Conservation (phyloP, 2,113 vertebrate genomes). For the Connochaetes taurinus region DNA sequence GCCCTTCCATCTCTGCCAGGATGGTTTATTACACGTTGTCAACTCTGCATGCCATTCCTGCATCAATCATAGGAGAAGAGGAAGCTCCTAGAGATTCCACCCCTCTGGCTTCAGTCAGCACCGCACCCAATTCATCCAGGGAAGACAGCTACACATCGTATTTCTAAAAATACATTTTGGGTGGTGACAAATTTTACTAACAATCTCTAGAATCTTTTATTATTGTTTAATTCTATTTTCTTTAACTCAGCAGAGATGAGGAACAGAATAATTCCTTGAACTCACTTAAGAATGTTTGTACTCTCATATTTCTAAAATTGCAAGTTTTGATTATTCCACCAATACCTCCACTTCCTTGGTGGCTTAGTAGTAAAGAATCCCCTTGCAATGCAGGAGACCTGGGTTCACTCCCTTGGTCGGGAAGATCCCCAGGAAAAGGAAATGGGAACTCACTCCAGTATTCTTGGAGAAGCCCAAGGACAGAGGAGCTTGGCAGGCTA, state of each 20-base stretch:
- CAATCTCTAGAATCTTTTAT: neutral
- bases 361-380: neutral
- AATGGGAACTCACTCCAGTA: neutral
- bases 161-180: conserved; percentile 50
- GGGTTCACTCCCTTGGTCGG: neutral
- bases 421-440: neutral
- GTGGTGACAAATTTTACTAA: conserved; percentile 36
- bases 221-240: neutral
- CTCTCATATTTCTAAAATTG: neutral
- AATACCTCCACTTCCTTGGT: neutral
- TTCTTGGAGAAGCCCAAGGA: neutral
- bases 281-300: neutral
- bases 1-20: conserved; percentile 26
- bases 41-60: neutral
- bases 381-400: neutral
- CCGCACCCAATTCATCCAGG: neutral
- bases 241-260: neutral
- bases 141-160: neutral
- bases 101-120: neutral
- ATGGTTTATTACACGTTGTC: conserved; percentile 44
- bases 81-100: neutral
- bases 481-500: neutral
- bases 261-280: neutral
- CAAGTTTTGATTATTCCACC: neutral
- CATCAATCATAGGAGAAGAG: neutral